phyloP scores from a whole-genome alignment of 2,113 vertebrate species.

The Neolamprologus kungweensis region DNA sequence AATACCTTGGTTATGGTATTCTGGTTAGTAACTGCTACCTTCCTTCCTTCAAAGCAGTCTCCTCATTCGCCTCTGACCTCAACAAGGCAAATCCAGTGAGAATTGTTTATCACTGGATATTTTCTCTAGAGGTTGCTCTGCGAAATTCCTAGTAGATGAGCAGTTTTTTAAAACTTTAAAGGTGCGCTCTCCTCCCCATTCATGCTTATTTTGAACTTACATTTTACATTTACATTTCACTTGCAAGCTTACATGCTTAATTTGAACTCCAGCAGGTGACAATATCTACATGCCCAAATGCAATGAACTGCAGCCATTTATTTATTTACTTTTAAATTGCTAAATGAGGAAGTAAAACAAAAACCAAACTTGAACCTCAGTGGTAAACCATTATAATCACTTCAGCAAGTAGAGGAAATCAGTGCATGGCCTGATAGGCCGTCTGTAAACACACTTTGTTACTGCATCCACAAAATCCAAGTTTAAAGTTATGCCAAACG shows the following conservation, averaged over 20 bases:
- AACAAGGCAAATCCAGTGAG: not conserved
- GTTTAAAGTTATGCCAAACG: not conserved
- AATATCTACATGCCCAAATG: not conserved
- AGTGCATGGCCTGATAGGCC: fast-evolving
- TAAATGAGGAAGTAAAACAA: not conserved
- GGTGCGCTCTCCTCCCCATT: not conserved
- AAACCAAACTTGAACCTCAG: not conserved
- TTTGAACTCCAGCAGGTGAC: not conserved
- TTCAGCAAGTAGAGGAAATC: not conserved
- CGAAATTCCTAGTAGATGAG: not conserved
- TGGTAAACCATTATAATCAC: not conserved
- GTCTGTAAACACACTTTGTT: not conserved
- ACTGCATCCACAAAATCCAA: not conserved
- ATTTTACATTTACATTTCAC: not conserved
- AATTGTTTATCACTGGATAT: not conserved
- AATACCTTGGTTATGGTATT: not conserved
- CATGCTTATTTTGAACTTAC: not conserved
- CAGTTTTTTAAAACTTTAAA: not conserved
- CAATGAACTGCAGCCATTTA: not conserved
- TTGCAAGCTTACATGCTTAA: not conserved
- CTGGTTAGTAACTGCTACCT: not conserved
- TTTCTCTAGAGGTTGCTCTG: not conserved
- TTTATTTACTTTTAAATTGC: not conserved
- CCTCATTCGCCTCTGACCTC: not conserved
- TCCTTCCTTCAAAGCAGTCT: not conserved